Conservation (phyloP, 2,113 vertebrate genomes). For the Podocnemis expansa region DNA sequence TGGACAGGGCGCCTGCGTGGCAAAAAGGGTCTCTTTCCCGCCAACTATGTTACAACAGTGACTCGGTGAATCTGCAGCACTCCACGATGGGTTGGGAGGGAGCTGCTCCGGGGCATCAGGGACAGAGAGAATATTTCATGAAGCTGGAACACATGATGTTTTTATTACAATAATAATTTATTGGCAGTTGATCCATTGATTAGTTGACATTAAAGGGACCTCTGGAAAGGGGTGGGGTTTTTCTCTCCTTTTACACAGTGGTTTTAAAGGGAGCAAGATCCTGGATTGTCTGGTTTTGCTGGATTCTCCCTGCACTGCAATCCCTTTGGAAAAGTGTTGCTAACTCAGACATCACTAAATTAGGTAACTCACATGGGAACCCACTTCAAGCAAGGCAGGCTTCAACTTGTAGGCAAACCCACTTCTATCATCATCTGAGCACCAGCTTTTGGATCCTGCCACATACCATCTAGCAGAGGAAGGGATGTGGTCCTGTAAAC, state of each 20-base stretch:
- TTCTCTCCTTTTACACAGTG: neutral
- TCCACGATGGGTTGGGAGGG: neutral
- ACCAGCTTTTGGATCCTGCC: neutral
- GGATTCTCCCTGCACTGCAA: neutral
- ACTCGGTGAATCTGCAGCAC: slow-evolving; percentile 62
- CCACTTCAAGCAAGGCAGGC: neutral
- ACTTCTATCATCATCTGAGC: neutral
- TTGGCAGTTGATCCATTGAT: slow-evolving; percentile 50
- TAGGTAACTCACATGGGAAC: slow-evolving; percentile 23
- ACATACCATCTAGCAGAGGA: neutral
- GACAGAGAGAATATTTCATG: neutral
- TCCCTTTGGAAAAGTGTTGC: neutral
- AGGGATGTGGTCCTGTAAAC: neutral
- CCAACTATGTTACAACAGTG: slow-evolving; percentile 86
- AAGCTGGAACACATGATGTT: fast-evolving
- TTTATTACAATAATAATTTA: slow-evolving; percentile 69
- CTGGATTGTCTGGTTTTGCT: neutral
- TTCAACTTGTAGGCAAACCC: neutral
- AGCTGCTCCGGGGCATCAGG: slow-evolving; percentile 1
- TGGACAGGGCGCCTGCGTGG: slow-evolving; percentile 89
- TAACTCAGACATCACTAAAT: neutral
- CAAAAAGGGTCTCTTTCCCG: slow-evolving; percentile 88
- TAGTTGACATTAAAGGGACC: slow-evolving; percentile 27
- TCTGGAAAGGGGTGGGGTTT: neutral
- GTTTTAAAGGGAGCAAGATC: neutral